Evolutionary conservation across 64 coral and sea anemone genomes (phyloP), one percentile per base, ranked within the genome.

Genomic region (Catalaphyllia jardinei): DNA sequence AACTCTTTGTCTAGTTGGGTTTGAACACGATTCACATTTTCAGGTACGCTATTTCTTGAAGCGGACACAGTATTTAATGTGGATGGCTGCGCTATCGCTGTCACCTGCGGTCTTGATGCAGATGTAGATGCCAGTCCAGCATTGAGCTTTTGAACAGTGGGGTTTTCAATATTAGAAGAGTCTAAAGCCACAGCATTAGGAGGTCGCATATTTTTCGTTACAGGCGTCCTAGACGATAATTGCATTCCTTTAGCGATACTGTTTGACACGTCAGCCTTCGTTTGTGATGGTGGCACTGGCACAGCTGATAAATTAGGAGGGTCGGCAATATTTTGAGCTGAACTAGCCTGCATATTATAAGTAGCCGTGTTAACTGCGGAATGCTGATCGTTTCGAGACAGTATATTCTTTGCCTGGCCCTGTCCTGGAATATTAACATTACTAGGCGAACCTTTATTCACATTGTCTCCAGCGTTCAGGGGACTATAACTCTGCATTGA

Each of bases 81-180:
- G 27, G 81, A 85, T 10, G 19, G 20, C 49, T 67, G 33, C 1
- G 63, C n/a, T 17, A 22, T 5, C 31, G 10, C 11, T 12, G 31
- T 30, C 20, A 39, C 7, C 29, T 8, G 19, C 6, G 31, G 4
- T n/a, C 33, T 51, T 17, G 81, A 71, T 20, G 33, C 62, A 13
- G 81, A 24, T 49, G 46, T 27, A 25, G 12, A 50, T 19, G 63
- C 63, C 10, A 71, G 60, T 11, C 39, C 63, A 15, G 62, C 20
- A 67, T 46, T 85, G 20, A 85, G 62, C 18, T 71, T 49, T 85
- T 85, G 81, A 28, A 38, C 81, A 85, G 62, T 71, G 63, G 62
- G 8, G 52, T 85, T 71, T 51, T 85, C 81, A 20, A 85, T 28
- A 38, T 85, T 38, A 50, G 1, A 10, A 51, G 63, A 0, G 38